Percentiles rank a stretch among this genome's conserved stretches.
These are phyloP conservation scores for Melanotaenia boesemani DNA, from an alignment of 2,797 vertebrate species.

Conservation along the genomic window DNA sequence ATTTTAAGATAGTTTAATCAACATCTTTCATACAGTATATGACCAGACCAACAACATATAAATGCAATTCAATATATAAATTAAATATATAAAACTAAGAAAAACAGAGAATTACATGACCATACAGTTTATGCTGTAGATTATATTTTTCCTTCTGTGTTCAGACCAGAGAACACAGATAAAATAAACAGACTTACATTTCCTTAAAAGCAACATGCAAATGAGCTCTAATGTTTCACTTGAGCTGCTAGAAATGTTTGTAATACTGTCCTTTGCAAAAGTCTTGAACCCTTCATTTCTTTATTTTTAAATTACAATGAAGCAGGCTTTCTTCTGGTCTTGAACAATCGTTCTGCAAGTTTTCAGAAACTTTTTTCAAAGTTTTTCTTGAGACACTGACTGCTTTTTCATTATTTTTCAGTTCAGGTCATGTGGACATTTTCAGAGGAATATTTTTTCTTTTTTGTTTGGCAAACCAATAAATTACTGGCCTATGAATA, in stretches of 20 bases:
- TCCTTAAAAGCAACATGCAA: no score
- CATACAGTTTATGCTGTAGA: no score
- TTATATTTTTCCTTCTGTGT: no score
- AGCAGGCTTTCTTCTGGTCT: not conserved
- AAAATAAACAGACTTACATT: no score
- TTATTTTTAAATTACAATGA: not conserved
- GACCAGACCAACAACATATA: not conserved
- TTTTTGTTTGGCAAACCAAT: not conserved
- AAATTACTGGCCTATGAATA: not conserved
- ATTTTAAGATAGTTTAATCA: constrained; percentile 16
- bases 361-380: not conserved
- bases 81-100: no score
- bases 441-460: not conserved
- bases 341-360: not conserved
- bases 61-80: constrained; percentile 15
- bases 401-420: not conserved
- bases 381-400: not conserved
- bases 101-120: no score
- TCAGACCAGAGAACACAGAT: no score
- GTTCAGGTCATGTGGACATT: not conserved
- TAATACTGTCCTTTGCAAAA: not conserved
- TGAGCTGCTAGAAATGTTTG: no score
- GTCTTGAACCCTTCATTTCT: not conserved
- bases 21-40: not conserved
- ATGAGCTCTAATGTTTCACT: no score